A percentile compares a stretch with the other conserved stretches of the same genome.
Conservation (phyloP, 2,797 vertebrate species). For the Vespertilio murinus region DNA sequence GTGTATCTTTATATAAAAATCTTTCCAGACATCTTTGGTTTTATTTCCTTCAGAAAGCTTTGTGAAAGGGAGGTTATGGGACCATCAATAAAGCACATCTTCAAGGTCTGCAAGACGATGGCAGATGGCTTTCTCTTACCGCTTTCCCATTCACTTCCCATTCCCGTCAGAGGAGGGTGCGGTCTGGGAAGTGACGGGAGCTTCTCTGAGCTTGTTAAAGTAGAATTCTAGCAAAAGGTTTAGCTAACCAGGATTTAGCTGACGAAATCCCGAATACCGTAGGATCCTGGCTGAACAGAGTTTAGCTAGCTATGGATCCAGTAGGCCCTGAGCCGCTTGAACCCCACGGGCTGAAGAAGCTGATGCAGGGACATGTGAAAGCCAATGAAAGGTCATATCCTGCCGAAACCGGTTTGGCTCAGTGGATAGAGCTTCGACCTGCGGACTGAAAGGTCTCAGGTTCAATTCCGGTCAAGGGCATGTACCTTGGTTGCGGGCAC, state of each 20-base stretch:
- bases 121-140: background rate
- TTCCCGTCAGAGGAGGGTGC: background rate
- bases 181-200: background rate
- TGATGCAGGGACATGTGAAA: background rate
- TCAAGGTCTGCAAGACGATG: background rate
- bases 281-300: background rate
- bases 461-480: too few species aligned
- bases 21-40: background rate
- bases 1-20: background rate
- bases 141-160: background rate
- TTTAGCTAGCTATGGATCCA: background rate
- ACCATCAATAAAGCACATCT: background rate
- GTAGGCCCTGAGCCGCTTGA: background rate
- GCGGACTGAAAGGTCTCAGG: too few species aligned
- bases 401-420: too few species aligned
- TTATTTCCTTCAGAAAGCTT: background rate
- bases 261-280: background rate
- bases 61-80: background rate
- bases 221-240: background rate
- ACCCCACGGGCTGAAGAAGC: background rate
- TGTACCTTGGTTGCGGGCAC: too few species aligned
- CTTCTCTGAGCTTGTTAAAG: background rate
- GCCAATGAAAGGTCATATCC: background rate
- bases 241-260: background rate
- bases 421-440: too few species aligned